Conservation (phyloP, 1,140 invertebrate species). For the Xylocopa sonorina region DNA sequence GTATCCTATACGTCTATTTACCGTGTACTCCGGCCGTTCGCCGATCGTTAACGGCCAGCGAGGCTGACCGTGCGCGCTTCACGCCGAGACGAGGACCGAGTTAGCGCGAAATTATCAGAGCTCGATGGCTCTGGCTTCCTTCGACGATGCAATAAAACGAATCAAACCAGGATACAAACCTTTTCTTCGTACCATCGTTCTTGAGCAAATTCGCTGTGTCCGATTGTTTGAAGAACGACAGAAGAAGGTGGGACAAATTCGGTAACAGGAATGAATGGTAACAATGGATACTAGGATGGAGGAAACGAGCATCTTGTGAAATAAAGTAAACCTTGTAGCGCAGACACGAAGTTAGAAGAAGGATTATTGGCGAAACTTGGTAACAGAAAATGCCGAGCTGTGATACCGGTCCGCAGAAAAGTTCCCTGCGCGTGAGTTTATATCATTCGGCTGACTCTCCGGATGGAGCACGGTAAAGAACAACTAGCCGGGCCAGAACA, state of each 20-base stretch:
- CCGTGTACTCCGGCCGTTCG: conserved; percentile 29
- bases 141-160: neutral
- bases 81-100: neutral
- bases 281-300: too few relatives aligned
- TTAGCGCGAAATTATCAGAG: neutral
- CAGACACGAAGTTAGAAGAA: neutral
- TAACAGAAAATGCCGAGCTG: neutral
- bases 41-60: conserved; percentile 9
- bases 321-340: neutral
- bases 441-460: conserved; percentile 17
- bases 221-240: too few relatives aligned
- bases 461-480: conserved; percentile 12
- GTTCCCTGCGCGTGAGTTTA: conserved; percentile 15
- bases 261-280: too few relatives aligned
- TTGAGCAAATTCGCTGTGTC: too few relatives aligned
- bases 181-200: too few relatives aligned
- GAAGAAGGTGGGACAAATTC: too few relatives aligned
- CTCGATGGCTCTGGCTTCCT: neutral
- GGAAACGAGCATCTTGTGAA: too few relatives aligned
- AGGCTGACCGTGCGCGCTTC: too few relatives aligned
- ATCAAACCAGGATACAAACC: too few relatives aligned
- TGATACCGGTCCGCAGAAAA: conserved; percentile 4
- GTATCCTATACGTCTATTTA: conserved; percentile 63
- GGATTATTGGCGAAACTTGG: conserved; percentile 31
- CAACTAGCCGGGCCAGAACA: conserved; percentile 1